These are phyloP conservation scores for Natrix natrix DNA, from an alignment of 2,797 vertebrate species.

Conservation along the genomic window DNA sequence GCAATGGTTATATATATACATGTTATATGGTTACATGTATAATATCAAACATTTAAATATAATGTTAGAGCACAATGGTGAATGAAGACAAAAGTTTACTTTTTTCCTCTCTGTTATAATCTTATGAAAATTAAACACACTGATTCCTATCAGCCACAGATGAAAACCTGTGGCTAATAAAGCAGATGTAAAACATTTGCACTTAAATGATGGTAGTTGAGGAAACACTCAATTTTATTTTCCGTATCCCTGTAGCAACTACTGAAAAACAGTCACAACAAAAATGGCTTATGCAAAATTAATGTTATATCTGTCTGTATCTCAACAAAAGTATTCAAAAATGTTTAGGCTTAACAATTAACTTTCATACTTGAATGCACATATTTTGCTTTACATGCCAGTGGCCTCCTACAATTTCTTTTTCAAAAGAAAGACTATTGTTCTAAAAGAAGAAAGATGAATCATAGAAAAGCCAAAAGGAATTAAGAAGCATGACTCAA, in stretches of 20 bases:
- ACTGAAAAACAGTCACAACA: neutral
- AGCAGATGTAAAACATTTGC: neutral
- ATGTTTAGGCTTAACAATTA: slow-evolving; percentile 21
- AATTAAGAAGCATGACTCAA: slow-evolving; percentile 82
- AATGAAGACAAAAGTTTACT: neutral
- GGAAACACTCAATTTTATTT: neutral
- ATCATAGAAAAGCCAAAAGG: slow-evolving; percentile 82
- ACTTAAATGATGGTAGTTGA: neutral
- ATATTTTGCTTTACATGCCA: slow-evolving; percentile 69
- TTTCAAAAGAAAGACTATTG: slow-evolving; percentile 82
- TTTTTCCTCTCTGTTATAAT: neutral
- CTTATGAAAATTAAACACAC: neutral
- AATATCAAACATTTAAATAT: neutral
- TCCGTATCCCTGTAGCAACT: neutral
- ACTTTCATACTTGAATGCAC: slow-evolving; percentile 19
- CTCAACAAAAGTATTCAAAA: neutral
- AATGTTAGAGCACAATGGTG: neutral
- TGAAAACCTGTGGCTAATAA: neutral
- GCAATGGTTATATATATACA: neutral
- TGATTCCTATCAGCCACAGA: neutral
- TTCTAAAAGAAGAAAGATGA: slow-evolving; percentile 92
- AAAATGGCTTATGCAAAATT: neutral
- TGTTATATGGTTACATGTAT: neutral
- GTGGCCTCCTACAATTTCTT: slow-evolving; percentile 62
- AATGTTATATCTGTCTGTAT: neutral